Conservation (phyloP, 2,797 vertebrate genomes). For the Rallus crepitans region DNA sequence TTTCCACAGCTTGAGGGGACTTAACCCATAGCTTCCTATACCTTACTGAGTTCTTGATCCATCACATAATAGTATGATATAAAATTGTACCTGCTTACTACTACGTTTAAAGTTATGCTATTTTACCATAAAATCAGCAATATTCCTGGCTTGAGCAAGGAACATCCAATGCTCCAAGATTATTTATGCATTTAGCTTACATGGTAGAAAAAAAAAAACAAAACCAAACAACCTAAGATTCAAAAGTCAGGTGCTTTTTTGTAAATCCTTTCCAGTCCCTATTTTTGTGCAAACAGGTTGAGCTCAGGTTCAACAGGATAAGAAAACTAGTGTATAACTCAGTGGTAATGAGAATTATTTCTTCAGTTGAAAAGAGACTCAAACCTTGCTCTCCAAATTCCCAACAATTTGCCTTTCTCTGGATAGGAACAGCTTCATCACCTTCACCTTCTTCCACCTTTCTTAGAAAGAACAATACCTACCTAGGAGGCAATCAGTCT, state of each 20-base stretch:
- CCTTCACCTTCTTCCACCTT: background rate
- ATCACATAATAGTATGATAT: background rate
- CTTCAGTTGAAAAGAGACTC: background rate
- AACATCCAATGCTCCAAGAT: background rate
- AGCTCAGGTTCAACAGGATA: background rate
- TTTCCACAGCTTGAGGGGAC: background rate
- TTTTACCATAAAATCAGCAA: background rate
- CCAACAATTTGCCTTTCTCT: background rate
- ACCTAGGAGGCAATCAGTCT: fast-evolving
- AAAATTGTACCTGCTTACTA: background rate
- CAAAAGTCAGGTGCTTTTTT: background rate
- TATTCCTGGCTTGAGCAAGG: background rate
- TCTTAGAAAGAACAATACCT: background rate
- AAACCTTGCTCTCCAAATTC: background rate
- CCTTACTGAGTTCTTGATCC: background rate
- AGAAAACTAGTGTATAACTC: background rate
- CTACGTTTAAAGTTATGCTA: background rate
- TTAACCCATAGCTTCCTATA: background rate
- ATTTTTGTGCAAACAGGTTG: background rate
- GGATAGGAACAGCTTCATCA: background rate
- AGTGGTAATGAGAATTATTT: background rate
- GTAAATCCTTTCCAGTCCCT: background rate
- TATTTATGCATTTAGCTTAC: background rate
- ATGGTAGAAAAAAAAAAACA: background rate
- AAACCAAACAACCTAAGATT: background rate